Conservation (phyloP, 2,113 vertebrate species). For the Eira barbara region DNA sequence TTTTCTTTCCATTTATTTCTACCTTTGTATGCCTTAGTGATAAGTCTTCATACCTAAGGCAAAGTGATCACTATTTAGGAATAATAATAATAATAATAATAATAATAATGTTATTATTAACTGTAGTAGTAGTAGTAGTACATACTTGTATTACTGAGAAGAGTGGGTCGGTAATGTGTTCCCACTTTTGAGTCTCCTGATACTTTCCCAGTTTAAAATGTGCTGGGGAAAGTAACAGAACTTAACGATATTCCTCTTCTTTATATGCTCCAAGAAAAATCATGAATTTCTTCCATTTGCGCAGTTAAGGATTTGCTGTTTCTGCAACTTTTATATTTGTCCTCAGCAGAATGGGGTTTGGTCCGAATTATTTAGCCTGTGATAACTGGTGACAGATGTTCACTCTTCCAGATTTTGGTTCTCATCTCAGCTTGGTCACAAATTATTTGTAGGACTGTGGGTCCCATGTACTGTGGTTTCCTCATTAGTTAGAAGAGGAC, state of each 20-base stretch:
- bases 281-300: not conserved
- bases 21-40: not conserved
- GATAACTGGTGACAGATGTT: rapidly evolving
- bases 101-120: too few relatives aligned
- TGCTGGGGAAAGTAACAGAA: not conserved
- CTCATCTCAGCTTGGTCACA: not conserved
- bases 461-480: not conserved
- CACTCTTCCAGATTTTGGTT: not conserved
- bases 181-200: not conserved
- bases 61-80: not conserved
- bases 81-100: not conserved
- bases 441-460: not conserved
- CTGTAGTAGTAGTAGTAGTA: not conserved
- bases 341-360: not conserved
- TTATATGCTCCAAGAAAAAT: not conserved
- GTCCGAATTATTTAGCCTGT: not conserved
- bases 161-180: not conserved
- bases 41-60: not conserved
- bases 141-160: not conserved
- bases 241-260: not conserved
- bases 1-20: not conserved
- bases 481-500: not conserved
- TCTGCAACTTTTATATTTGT: not conserved
- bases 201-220: not conserved
- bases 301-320: not conserved